Percentiles rank a stretch among this genome's conserved stretches.
These are phyloP conservation scores for Tenebrosternarchus preto DNA, from an alignment of 2,113 vertebrate species.

Conservation along the genomic window DNA sequence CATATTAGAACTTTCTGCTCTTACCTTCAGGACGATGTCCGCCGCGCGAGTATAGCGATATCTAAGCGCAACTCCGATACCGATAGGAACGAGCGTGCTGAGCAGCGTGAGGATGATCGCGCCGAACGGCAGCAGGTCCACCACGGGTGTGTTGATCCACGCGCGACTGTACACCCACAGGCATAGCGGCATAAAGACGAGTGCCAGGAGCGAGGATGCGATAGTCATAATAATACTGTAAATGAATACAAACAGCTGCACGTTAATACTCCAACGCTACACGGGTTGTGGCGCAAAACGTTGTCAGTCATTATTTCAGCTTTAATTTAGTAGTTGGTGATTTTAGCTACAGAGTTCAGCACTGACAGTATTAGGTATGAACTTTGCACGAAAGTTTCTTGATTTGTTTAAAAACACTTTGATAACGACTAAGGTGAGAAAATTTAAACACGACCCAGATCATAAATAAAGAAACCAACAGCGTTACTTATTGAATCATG, in stretches of 20 bases:
- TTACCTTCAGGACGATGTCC: constrained; percentile 91
- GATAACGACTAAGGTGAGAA: too few species aligned
- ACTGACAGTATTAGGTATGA: too few species aligned
- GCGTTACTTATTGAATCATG: too few species aligned
- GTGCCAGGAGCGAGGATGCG: constrained; percentile 91
- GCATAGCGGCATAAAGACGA: constrained; percentile 92
- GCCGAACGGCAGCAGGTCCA: constrained; percentile 87
- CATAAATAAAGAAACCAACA: too few species aligned
- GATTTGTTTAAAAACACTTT: too few species aligned
- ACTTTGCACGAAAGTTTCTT: too few species aligned
- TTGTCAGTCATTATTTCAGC: too few species aligned
- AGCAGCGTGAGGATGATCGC: constrained; percentile 92
- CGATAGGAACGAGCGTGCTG: constrained; percentile 93
- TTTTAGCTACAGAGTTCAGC: too few species aligned
- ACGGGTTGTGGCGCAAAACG: too few species aligned
- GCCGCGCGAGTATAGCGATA: constrained; percentile 82
- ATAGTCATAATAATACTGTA: constrained; percentile 95
- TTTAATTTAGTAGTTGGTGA: too few species aligned
- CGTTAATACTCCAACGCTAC: too few species aligned
- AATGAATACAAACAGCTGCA: neutral
- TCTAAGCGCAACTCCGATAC: constrained; percentile 84
- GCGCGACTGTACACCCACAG: constrained; percentile 95
- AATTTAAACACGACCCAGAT: too few species aligned
- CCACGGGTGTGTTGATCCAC: constrained; percentile 93
- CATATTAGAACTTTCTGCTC: neutral